phyloP scores from a whole-genome alignment of 2,888 invertebrate species.

The Dimorphilus gyrociliatus region DNA sequence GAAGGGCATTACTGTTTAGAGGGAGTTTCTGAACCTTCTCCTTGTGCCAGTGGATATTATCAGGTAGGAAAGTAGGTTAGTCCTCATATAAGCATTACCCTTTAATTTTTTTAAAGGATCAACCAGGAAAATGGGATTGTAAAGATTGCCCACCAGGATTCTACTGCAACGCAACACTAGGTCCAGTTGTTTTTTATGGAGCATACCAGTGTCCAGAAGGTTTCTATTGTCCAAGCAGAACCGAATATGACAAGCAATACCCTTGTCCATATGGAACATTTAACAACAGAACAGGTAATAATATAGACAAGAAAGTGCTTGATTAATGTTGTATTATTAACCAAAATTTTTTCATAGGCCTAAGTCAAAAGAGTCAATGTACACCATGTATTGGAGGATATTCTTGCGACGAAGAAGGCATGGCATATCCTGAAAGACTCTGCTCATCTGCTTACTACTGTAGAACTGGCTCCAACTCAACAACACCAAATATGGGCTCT shows the following conservation, averaged over 20 bases:
- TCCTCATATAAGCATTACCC: background rate
- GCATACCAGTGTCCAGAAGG: constrained; percentile 26
- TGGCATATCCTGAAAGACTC: constrained; percentile 19
- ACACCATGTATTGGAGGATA: constrained; percentile 26
- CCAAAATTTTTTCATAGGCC: constrained; percentile 15
- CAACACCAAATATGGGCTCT: constrained; percentile 20
- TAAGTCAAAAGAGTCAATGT: constrained; percentile 18
- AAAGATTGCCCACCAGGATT: constrained; percentile 21
- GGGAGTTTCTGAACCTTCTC: constrained; percentile 16
- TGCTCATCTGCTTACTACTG: constrained; percentile 31
- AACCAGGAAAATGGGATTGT: constrained; percentile 19
- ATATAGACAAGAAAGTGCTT: background rate
- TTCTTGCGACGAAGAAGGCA: constrained; percentile 28
- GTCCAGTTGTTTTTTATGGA: constrained; percentile 22
- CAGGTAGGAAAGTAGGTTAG: constrained; percentile 21
- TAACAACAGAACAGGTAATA: constrained; percentile 28
- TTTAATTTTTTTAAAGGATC: constrained; percentile 15
- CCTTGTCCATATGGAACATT: constrained; percentile 30
- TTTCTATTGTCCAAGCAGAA: constrained; percentile 29
- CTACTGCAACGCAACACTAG: constrained; percentile 30
- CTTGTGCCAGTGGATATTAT: constrained; percentile 27
- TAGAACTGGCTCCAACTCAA: constrained; percentile 17
- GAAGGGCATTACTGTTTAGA: constrained; percentile 25
- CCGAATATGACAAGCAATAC: constrained; percentile 18
- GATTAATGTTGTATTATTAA: background rate